Percentiles rank a stretch among this genome's conserved stretches.
Conservation (phyloP, 92 coral and sea anemone species). For the Pocillopora grandis region DNA sequence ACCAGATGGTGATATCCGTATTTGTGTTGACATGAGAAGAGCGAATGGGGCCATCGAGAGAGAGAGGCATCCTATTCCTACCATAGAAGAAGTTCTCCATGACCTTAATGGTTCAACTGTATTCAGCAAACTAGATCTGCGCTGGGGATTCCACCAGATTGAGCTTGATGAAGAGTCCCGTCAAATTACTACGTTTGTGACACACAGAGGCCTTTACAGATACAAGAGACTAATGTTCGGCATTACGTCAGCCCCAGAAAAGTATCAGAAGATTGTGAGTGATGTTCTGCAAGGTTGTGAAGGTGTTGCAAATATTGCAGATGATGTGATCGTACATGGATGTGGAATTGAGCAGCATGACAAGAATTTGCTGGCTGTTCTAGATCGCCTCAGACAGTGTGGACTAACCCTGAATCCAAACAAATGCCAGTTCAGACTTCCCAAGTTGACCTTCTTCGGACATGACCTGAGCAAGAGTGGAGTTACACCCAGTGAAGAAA, state of each 20-base stretch:
- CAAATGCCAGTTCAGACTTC: conserved; percentile 51
- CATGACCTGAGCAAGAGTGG: conserved; percentile 40
- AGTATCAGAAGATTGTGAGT: neutral
- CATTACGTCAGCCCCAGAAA: neutral
- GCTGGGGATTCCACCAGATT: neutral
- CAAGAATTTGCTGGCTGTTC: conserved; percentile 40
- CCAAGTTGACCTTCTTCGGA: conserved; percentile 52
- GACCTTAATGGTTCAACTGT: too few relatives aligned
- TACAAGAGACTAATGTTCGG: neutral
- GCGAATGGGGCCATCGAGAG: conserved; percentile 20
- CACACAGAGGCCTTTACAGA: neutral
- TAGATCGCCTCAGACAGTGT: conserved; percentile 25
- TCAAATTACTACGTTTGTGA: neutral
- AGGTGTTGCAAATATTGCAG: neutral
- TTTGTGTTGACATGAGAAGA: conserved; percentile 38
- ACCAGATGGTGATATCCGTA: conserved; percentile 12
- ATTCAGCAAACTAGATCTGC: neutral
- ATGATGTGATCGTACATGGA: conserved; percentile 17
- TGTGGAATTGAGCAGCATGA: conserved; percentile 38
- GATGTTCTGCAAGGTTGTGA: neutral
- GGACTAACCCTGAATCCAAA: conserved; percentile 49
- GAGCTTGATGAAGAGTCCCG: neutral
- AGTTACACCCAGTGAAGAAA: neutral
- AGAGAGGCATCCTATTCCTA: conserved; percentile 44
- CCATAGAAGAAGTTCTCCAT: conserved; percentile 17